phyloP scores from a whole-genome alignment of 1,140 invertebrate genomes.

The Drosophila nebulosa region DNA sequence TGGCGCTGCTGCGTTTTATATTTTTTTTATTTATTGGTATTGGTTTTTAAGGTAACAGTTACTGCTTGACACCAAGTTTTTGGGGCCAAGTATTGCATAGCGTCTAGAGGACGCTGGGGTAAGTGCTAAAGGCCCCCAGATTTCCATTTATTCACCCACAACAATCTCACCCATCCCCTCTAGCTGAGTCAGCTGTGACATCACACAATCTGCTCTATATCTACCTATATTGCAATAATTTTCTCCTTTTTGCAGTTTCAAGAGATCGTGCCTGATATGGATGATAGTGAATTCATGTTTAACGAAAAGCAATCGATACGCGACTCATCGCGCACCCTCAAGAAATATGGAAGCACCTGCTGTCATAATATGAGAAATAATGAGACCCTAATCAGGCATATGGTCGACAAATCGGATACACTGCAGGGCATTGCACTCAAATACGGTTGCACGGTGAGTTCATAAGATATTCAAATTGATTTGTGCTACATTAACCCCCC shows the following conservation, averaged over 20 bases:
- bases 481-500: not conserved
- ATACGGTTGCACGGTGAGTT: constrained; percentile 93
- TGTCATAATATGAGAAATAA: constrained; percentile 83
- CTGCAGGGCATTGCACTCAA: constrained; percentile 95
- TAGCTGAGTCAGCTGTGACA: constrained; percentile 14
- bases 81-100: not conserved
- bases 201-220: constrained; percentile 17
- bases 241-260: constrained; percentile 66
- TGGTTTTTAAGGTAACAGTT: constrained; percentile 4
- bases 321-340: constrained; percentile 89
- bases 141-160: not conserved
- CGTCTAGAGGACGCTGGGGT: constrained; percentile 1
- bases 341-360: constrained; percentile 94
- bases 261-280: constrained; percentile 82
- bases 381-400: constrained; percentile 90
- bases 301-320: constrained; percentile 92
- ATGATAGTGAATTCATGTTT: constrained; percentile 86
- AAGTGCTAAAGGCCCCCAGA: not conserved
- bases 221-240: not conserved
- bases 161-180: not conserved
- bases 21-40: not conserved
- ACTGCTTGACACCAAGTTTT: constrained; percentile 6
- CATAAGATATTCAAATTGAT: constrained; percentile 1
- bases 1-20: not conserved
- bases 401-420: constrained; percentile 90